Evolutionary conservation across 2,888 invertebrate genomes (phyloP).

Genomic region (Perdita meconis): DNA sequence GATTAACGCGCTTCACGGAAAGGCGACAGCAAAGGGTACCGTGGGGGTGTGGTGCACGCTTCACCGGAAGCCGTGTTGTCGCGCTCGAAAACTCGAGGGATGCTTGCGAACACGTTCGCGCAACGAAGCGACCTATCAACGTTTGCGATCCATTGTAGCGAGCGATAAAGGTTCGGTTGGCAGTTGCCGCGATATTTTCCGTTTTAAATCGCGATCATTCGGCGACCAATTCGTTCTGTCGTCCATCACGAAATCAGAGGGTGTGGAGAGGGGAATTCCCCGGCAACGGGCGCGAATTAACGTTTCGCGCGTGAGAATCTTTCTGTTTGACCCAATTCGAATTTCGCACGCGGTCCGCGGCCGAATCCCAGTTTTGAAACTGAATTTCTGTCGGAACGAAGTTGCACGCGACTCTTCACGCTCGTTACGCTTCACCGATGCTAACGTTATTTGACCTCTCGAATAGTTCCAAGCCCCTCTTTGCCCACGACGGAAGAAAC

Average conservation of each 20-base stretch:
- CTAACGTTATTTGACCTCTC: not conserved
- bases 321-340: slow-evolving; percentile 22
- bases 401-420: slow-evolving; percentile 28
- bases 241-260: not conserved
- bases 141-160: slow-evolving; percentile 35
- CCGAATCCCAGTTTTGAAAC: slow-evolving; percentile 7
- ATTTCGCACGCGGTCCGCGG: not conserved
- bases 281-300: slow-evolving; percentile 11
- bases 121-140: slow-evolving; percentile 15
- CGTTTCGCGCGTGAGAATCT: slow-evolving; percentile 10
- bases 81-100: not conserved
- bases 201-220: slow-evolving; percentile 26
- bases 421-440: slow-evolving; percentile 12
- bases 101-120: not conserved
- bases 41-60: not conserved
- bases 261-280: not conserved
- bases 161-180: slow-evolving; percentile 20
- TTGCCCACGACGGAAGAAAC: not conserved
- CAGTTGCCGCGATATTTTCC: slow-evolving; percentile 12
- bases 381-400: slow-evolving; percentile 5
- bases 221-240: slow-evolving; percentile 12
- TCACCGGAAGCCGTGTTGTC: slow-evolving; percentile 19
- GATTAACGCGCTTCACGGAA: slow-evolving; percentile 2
- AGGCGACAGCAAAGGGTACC: slow-evolving; percentile 14
- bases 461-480: not conserved